A percentile compares a stretch with the other conserved stretches of the same genome.
Conservation (phyloP, 2,888 invertebrate genomes). For the Theretra japonica region DNA sequence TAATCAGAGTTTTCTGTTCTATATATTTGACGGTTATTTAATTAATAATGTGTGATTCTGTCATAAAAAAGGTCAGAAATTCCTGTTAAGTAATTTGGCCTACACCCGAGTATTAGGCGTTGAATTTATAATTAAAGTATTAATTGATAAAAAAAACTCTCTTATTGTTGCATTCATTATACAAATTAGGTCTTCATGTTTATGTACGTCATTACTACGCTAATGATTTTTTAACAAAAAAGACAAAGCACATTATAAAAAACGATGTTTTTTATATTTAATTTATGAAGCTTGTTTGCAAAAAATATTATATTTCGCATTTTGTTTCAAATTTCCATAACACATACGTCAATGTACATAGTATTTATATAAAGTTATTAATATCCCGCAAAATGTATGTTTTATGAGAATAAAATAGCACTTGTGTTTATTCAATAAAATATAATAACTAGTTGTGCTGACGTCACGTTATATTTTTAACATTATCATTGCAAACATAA, state of each 20-base stretch:
- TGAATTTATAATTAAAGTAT: no score
- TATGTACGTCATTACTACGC: no score
- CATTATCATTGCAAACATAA: background rate
- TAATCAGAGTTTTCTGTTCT: background rate
- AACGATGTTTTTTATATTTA: background rate
- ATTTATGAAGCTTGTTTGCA: background rate
- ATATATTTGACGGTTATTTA: no score
- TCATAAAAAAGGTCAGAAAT: no score
- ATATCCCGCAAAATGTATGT: background rate
- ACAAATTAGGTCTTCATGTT: no score
- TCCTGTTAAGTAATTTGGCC: no score
- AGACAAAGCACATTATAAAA: background rate
- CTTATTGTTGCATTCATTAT: no score
- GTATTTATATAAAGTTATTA: background rate
- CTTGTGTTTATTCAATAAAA: background rate
- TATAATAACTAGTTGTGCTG: background rate
- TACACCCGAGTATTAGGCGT: no score
- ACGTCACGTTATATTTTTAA: slow-evolving; percentile 4
- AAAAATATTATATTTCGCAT: background rate
- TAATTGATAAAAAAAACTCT: no score
- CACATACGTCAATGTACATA: background rate
- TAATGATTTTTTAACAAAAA: no score
- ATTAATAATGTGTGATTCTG: no score
- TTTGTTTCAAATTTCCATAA: background rate
- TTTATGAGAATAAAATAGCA: background rate